Evolutionary conservation across 2,113 vertebrate species (phyloP).

Genomic region (Scopus umbretta): DNA sequence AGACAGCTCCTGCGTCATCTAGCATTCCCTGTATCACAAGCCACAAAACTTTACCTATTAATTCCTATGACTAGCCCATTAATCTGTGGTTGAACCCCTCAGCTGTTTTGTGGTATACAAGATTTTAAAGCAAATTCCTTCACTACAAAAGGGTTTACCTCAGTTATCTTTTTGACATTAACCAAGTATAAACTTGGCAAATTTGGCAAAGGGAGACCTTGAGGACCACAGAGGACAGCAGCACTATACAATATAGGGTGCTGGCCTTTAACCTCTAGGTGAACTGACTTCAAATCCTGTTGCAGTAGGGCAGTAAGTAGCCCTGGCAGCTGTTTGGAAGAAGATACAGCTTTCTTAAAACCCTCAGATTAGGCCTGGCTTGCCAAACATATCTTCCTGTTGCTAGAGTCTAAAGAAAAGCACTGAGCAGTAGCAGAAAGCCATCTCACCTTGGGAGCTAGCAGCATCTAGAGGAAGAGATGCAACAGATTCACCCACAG

Average conservation of each 20-base stretch:
- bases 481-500: constrained; percentile 75
- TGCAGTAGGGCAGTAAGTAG: background rate
- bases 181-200: background rate
- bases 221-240: background rate
- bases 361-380: background rate
- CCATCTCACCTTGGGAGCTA: constrained; percentile 68
- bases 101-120: background rate
- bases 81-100: background rate
- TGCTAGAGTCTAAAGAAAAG: background rate
- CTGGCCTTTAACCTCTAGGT: background rate
- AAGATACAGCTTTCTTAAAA: background rate
- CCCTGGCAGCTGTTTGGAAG: background rate
- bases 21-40: background rate
- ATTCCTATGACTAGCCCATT: background rate
- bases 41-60: background rate
- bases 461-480: constrained; percentile 56
- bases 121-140: background rate
- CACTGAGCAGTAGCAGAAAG: background rate
- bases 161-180: background rate
- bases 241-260: background rate
- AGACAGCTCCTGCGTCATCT: background rate
- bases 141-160: background rate
- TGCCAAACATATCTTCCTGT: background rate
- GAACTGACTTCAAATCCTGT: background rate
- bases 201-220: background rate